phyloP scores from a whole-genome alignment of 2,797 vertebrate genomes.

The Lycodopsis pacificus region DNA sequence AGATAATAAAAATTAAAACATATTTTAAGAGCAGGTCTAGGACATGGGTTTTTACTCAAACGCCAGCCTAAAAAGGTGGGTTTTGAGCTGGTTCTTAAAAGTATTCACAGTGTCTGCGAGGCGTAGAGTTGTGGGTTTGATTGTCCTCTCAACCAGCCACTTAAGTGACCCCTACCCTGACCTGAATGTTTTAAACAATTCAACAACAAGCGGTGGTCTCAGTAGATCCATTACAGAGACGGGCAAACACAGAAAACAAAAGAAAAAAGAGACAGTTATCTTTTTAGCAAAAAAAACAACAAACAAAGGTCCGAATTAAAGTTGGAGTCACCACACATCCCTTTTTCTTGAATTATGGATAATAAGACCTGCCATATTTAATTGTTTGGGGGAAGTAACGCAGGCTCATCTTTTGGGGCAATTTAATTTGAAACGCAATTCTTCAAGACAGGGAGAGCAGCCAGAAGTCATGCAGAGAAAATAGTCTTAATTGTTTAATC shows the following conservation, averaged over 20 bases:
- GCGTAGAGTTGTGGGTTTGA: too few relatives aligned
- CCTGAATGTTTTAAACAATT: constrained; percentile 30
- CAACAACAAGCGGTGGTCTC: constrained; percentile 1
- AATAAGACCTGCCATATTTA: constrained; percentile 72
- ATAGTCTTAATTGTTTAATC: constrained; percentile 85
- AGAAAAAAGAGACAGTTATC: constrained; percentile 19
- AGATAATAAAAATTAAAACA: too few relatives aligned
- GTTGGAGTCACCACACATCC: constrained; percentile 34
- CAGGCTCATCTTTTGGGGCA: constrained; percentile 72
- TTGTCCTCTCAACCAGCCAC: constrained; percentile 1
- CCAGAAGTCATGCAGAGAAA: constrained; percentile 82
- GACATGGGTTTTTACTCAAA: too few relatives aligned
- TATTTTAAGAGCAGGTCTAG: too few relatives aligned
- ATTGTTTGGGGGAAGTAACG: constrained; percentile 72
- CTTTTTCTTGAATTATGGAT: constrained; percentile 66
- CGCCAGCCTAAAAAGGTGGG: too few relatives aligned
- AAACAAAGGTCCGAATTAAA: constrained; percentile 32
- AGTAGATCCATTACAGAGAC: constrained; percentile 30
- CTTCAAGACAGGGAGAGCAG: constrained; percentile 71
- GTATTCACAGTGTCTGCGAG: too few relatives aligned
- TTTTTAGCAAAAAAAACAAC: neutral
- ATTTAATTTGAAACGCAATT: constrained; percentile 80
- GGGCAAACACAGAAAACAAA: constrained; percentile 20
- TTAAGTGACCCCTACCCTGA: constrained; percentile 12
- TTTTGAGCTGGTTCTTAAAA: too few relatives aligned